Base-by-base conservation (phyloP, 2,113 vertebrate genomes). In the Taxidea taxus region DNA sequence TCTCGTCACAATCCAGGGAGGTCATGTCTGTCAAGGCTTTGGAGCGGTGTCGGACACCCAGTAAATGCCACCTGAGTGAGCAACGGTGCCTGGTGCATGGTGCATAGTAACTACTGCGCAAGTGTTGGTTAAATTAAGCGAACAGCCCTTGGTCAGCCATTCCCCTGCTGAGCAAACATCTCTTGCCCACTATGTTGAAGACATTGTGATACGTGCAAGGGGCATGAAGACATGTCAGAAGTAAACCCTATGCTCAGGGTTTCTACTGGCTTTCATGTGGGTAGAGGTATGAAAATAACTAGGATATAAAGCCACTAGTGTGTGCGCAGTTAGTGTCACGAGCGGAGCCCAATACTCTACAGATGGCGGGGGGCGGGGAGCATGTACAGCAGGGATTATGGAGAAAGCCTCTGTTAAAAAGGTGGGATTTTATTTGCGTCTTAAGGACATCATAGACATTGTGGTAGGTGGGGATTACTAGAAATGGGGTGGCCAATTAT, bases 371-470 rank as follows among this genome's bases (percentile, higher is more conserved):
- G 4, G 77, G 88, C 56, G 4, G 6, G 21, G 16, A 13, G 31
- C 34, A 39, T n/a, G 74, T 54, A 51, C 4, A 95, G 23, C 62
- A 86, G 21, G 72, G 58, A 64, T 14, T 7, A 25, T 54, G 51
- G 81, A 96, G 64, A 90, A 94, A 78, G 29, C 74, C 39, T 96
- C 7, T 37, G 64, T 27, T 83, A n/a, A 91, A 93, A 14, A 92
- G 14, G 9, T 8, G 10, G 20, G 23, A 64, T 80, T 93, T 83
- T 62, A 68, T 82, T 66, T 92, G 34, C 37, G 7, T 90, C 81
- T 92, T 72, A 23, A 78, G 60, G 44, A 89, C 64, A 54, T 34
- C 72, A 44, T 44, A 78, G 51, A 66, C 18, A 42, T 72, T 87
- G 27, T 42, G 18, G n/a, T 86, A 60, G 34, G 7, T 51, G 23